Evolutionary conservation across 2,888 invertebrate genomes (phyloP).

Genomic region (Dolichopus griseipennis): DNA sequence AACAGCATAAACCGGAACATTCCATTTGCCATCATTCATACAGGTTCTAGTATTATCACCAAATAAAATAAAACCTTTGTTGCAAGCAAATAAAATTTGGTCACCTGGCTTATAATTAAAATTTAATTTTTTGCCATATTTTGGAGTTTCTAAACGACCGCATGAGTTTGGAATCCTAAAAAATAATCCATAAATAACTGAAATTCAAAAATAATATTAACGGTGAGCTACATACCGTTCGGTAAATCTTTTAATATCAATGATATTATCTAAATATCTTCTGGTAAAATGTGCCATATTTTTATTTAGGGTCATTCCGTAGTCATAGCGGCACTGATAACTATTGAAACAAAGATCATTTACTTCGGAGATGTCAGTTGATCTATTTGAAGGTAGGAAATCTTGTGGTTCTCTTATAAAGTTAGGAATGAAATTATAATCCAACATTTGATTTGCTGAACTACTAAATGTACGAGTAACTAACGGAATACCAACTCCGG

Average conservation of each 20-base stretch:
- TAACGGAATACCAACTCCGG: constrained; percentile 62
- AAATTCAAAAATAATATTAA: neutral
- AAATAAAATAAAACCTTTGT: constrained; percentile 75
- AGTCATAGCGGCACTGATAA: constrained; percentile 83
- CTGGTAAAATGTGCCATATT: constrained; percentile 81
- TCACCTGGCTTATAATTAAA: constrained; percentile 83
- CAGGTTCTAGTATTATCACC: constrained; percentile 80
- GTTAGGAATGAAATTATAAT: constrained; percentile 67
- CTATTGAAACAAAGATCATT: constrained; percentile 67
- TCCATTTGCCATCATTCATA: constrained; percentile 71
- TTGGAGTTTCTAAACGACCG: constrained; percentile 80
- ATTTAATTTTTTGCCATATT: constrained; percentile 82
- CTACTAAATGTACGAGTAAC: constrained; percentile 72
- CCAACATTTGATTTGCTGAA: constrained; percentile 72
- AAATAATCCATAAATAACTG: constrained; percentile 8
- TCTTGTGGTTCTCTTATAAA: constrained; percentile 59
- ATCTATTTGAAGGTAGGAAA: constrained; percentile 64
- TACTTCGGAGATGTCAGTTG: constrained; percentile 55
- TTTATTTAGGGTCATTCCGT: constrained; percentile 71
- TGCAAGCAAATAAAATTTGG: constrained; percentile 82
- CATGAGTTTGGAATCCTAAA: constrained; percentile 63
- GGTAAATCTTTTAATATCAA: constrained; percentile 40
- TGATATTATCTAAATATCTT: constrained; percentile 60
- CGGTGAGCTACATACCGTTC: constrained; percentile 33
- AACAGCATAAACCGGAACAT: constrained; percentile 73